These are phyloP conservation scores for Oreohelix idahoensis DNA, from an alignment of 1,140 invertebrate genomes.

Conservation along the genomic window DNA sequence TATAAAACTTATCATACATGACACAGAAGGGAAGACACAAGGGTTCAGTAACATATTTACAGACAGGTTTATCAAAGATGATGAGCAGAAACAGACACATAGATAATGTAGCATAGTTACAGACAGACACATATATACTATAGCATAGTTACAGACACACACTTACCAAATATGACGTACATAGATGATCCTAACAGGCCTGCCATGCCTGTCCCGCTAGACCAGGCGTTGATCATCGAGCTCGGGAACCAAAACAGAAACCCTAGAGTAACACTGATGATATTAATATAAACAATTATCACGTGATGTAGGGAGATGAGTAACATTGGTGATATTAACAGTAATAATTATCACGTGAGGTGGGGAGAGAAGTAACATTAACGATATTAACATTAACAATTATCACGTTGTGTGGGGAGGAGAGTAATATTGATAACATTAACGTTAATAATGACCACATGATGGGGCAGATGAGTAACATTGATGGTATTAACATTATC, in stretches of 20 bases:
- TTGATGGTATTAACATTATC: too few relatives aligned
- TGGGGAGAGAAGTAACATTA: neutral
- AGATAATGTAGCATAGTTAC: too few relatives aligned
- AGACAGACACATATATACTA: too few relatives aligned
- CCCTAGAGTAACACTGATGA: constrained; percentile 63
- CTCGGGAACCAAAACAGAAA: constrained; percentile 60
- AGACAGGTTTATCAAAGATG: too few relatives aligned
- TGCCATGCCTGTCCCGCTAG: constrained; percentile 67
- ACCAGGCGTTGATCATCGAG: constrained; percentile 64
- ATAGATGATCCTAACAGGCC: constrained; percentile 61
- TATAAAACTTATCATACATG: too few relatives aligned
- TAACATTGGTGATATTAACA: neutral
- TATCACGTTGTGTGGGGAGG: neutral
- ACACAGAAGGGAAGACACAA: too few relatives aligned
- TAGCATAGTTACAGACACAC: too few relatives aligned
- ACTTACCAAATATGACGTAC: constrained; percentile 63
- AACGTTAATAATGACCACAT: too few relatives aligned
- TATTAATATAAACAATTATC: constrained; percentile 23
- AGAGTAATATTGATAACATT: too few relatives aligned
- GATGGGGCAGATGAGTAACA: neutral
- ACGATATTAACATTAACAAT: neutral
- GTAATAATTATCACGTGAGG: neutral
- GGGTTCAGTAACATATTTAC: too few relatives aligned
- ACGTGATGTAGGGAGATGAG: neutral
- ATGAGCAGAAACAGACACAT: too few relatives aligned